Percentiles rank a stretch among this genome's conserved stretches.
Conservation (phyloP, 2,797 vertebrate species). For the Luscinia megarhynchos region DNA sequence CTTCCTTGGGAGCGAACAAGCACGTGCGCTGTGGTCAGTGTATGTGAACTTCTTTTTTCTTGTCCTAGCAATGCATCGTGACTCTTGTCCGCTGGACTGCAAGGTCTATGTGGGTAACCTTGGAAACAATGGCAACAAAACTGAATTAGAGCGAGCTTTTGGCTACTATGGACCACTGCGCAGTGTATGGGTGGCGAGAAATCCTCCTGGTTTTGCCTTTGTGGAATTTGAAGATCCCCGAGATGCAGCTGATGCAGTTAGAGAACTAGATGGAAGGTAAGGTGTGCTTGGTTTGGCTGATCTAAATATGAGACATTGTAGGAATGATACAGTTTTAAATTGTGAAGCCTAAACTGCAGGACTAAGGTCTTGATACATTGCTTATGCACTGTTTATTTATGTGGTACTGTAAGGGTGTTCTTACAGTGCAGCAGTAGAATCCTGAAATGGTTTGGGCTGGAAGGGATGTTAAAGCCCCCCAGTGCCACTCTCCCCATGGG, state of each 20-base stretch:
- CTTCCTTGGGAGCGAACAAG: not conserved
- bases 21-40: fast-evolving
- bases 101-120: slow-evolving; percentile 98
- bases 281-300: not conserved
- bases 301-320: not conserved
- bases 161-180: slow-evolving; percentile 95
- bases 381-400: fast-evolving
- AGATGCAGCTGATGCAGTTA: slow-evolving; percentile 96
- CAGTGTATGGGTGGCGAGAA: slow-evolving; percentile 97
- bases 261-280: slow-evolving; percentile 97
- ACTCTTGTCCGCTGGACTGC: slow-evolving; percentile 95
- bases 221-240: slow-evolving; percentile 98
- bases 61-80: slow-evolving; percentile 83
- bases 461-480: too few species aligned
- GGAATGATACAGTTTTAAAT: not conserved
- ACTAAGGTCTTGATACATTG: fast-evolving
- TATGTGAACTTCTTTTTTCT: not conserved
- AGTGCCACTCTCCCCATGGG: too few species aligned
- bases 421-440: not conserved
- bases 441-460: not conserved
- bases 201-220: slow-evolving; percentile 97
- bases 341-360: not conserved
- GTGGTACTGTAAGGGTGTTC: fast-evolving
- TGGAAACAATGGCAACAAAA: slow-evolving; percentile 97
- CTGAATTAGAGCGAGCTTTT: slow-evolving; percentile 93